Evolutionary conservation across 2,797 vertebrate genomes (phyloP).

Genomic region (Macrochelys suwanniensis): DNA sequence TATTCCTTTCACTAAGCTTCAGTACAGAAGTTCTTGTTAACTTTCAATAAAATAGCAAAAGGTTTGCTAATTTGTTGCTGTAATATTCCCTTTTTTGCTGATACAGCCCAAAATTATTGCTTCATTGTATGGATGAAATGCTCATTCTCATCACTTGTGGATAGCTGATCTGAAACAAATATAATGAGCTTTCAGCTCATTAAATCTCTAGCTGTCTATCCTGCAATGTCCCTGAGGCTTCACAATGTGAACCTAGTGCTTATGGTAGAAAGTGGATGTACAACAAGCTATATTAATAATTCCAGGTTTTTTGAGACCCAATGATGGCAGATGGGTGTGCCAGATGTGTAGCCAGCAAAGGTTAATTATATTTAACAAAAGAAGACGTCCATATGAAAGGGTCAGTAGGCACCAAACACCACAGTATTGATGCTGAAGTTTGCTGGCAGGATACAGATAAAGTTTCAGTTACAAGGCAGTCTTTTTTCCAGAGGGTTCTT

Average conservation of each 20-base stretch:
- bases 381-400: not conserved
- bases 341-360: not conserved
- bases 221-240: not conserved
- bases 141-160: not conserved
- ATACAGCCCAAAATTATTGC: not conserved
- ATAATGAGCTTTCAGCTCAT: not conserved
- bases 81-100: not conserved
- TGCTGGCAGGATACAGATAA: not conserved
- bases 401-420: not conserved
- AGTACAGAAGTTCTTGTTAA: not conserved
- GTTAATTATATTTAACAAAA: not conserved
- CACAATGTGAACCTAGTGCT: not conserved
- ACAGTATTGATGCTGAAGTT: not conserved
- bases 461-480: not conserved
- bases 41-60: not conserved
- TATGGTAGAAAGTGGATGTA: not conserved
- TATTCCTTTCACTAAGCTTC: not conserved
- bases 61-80: not conserved
- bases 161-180: not conserved
- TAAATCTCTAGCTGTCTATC: not conserved
- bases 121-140: not conserved
- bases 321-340: not conserved
- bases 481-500: not conserved
- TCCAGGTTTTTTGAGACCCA: not conserved
- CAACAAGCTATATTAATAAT: not conserved